Percentiles rank a stretch among this genome's conserved stretches.
Evolutionary conservation across 2,113 vertebrate species (phyloP).

Genomic region (Blennius ocellaris): DNA sequence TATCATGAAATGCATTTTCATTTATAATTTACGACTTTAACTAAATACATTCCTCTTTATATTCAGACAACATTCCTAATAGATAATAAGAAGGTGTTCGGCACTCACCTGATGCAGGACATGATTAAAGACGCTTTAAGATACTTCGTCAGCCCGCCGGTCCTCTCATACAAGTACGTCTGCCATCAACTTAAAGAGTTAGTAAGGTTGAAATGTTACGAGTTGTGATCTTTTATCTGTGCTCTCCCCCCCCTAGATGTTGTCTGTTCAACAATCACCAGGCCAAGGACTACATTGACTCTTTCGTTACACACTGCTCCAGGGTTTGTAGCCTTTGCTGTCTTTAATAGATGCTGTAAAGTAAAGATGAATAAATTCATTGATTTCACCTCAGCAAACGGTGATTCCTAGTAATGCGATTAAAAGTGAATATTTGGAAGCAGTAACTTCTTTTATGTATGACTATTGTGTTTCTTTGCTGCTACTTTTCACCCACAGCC

Average conservation of each 20-base stretch:
- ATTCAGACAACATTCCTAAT: slow-evolving; percentile 96
- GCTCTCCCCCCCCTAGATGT: slow-evolving; percentile 84
- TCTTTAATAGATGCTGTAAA: no score
- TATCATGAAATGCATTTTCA: no score
- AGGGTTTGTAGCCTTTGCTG: slow-evolving; percentile 83
- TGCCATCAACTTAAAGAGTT: neutral
- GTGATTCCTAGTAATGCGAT: no score
- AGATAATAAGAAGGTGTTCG: slow-evolving; percentile 98
- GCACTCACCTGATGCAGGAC: slow-evolving; percentile 98
- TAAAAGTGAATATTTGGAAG: no score
- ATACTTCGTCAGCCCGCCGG: slow-evolving; percentile 97
- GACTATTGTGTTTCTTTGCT: neutral
- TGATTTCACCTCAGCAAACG: neutral
- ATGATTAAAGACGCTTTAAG: slow-evolving; percentile 98
- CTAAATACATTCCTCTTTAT: neutral
- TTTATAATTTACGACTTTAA: no score
- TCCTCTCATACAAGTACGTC: slow-evolving; percentile 96
- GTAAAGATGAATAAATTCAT: no score
- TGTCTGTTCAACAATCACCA: slow-evolving; percentile 98
- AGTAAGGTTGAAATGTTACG: neutral
- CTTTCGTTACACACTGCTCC: slow-evolving; percentile 97
- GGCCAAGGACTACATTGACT: slow-evolving; percentile 99
- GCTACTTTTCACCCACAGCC: slow-evolving; percentile 85
- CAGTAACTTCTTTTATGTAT: neutral
- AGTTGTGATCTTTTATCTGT: slow-evolving; percentile 1